Percentiles rank a stretch among this genome's conserved stretches.
These are phyloP conservation scores for Darwinula stevensoni DNA, from an alignment of 2,888 invertebrate genomes.

Conservation along the genomic window DNA sequence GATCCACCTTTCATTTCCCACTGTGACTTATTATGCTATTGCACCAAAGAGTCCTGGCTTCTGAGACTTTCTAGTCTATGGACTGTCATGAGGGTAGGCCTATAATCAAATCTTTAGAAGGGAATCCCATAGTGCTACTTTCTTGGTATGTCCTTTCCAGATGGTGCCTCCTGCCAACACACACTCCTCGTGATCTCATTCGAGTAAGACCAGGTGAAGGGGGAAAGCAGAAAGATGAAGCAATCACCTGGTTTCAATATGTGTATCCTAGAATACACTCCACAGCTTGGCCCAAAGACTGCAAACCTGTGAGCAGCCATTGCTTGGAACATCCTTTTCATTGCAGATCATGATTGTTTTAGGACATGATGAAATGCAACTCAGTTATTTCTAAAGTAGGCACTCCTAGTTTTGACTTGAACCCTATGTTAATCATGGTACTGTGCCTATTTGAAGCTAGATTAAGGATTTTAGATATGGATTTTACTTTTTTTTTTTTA, in stretches of 20 bases:
- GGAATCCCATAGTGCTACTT: too few relatives aligned
- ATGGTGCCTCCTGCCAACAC: conserved; percentile 94
- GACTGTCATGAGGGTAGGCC: too few relatives aligned
- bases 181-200: conserved; percentile 79
- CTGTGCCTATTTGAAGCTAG: too few relatives aligned
- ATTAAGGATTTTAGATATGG: neutral
- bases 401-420: neutral
- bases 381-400: neutral
- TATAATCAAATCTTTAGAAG: too few relatives aligned
- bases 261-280: conserved; percentile 78
- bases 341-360: neutral
- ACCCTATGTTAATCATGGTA: too few relatives aligned
- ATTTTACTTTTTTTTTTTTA: conserved; percentile 4
- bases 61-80: too few relatives aligned
- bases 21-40: too few relatives aligned
- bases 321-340: neutral
- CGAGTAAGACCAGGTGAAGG: conserved; percentile 71
- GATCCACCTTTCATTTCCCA: too few relatives aligned
- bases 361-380: neutral
- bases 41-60: too few relatives aligned
- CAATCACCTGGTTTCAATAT: conserved; percentile 85
- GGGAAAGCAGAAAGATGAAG: conserved; percentile 93
- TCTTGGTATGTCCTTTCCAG: too few relatives aligned
- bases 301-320: conserved; percentile 34
- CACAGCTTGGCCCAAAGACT: conserved; percentile 67